These are phyloP conservation scores for Alloscopus bannaensis DNA, from an alignment of 2,888 invertebrate genomes.

Conservation along the genomic window DNA sequence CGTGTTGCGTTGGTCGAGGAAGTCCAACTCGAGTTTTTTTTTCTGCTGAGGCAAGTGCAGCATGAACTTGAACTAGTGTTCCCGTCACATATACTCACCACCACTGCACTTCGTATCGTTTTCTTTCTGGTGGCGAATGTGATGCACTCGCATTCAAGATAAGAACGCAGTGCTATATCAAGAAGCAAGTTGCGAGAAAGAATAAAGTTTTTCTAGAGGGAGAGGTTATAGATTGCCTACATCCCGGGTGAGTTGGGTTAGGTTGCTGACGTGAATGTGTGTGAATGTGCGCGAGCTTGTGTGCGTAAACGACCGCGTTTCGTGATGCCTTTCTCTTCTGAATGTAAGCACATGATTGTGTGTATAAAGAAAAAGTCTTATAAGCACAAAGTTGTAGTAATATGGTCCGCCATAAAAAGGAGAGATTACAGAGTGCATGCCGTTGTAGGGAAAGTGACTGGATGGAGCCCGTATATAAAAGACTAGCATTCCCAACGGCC, in stretches of 20 bases:
- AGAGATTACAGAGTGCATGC: no score
- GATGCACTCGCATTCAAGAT: neutral
- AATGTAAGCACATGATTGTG: neutral
- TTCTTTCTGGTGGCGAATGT: neutral
- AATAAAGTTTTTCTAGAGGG: neutral
- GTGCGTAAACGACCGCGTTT: neutral
- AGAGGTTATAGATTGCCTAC: slow-evolving; percentile 15
- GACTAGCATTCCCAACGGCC: slow-evolving; percentile 18
- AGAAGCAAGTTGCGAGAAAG: neutral
- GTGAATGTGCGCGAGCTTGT: neutral
- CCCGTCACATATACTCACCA: neutral
- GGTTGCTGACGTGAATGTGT: slow-evolving; percentile 31
- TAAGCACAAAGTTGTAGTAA: neutral
- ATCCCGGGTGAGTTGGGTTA: slow-evolving; percentile 39
- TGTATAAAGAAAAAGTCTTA: neutral
- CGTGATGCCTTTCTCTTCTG: neutral
- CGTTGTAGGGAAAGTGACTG: neutral
- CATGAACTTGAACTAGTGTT: slow-evolving; percentile 22
- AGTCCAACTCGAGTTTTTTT: neutral
- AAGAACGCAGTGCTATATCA: neutral
- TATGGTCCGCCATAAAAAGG: no score
- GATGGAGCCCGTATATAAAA: neutral
- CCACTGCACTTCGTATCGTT: neutral
- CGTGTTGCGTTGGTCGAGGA: slow-evolving; percentile 33
- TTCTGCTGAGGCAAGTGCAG: slow-evolving; percentile 16